Conservation (phyloP, 2,888 invertebrate species). For the Matsumyia berberina region DNA sequence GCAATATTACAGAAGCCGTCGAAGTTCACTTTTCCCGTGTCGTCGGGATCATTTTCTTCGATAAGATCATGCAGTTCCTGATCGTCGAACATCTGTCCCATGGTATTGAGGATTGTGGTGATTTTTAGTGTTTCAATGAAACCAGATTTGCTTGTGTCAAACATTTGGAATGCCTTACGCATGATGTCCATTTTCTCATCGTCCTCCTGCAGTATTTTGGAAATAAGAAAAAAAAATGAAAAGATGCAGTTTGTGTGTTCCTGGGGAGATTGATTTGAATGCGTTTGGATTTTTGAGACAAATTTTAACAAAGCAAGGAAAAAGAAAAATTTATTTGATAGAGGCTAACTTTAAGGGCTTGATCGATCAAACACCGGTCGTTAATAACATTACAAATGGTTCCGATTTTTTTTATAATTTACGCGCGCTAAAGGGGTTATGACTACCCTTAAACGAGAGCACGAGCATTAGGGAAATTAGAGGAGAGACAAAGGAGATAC, state of each 20-base stretch:
- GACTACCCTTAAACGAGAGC: too few species aligned
- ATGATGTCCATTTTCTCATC: conserved; percentile 94
- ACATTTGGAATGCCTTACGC: conserved; percentile 98
- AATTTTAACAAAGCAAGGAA: too few species aligned
- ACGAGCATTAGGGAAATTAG: too few species aligned
- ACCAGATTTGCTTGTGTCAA: conserved; percentile 96
- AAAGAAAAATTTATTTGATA: too few species aligned
- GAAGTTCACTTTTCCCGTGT: conserved; percentile 95
- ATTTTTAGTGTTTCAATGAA: conserved; percentile 96
- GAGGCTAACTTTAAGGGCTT: too few species aligned
- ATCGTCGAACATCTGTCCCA: conserved; percentile 97
- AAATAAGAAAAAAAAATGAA: background rate
- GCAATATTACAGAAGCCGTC: conserved; percentile 97
- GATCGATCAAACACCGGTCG: too few species aligned
- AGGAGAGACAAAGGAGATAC: too few species aligned
- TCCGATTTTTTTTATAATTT: too few species aligned
- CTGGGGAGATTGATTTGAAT: too few species aligned
- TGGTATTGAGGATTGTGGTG: conserved; percentile 95
- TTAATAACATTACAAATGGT: too few species aligned
- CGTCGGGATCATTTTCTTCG: conserved; percentile 96
- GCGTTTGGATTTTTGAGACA: too few species aligned
- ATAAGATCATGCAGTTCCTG: conserved; percentile 94
- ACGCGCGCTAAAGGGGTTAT: too few species aligned
- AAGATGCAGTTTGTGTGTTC: background rate
- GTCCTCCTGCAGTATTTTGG: conserved; percentile 85